These are phyloP conservation scores for Scopus umbretta DNA, from an alignment of 2,113 vertebrate genomes.

Conservation along the genomic window DNA sequence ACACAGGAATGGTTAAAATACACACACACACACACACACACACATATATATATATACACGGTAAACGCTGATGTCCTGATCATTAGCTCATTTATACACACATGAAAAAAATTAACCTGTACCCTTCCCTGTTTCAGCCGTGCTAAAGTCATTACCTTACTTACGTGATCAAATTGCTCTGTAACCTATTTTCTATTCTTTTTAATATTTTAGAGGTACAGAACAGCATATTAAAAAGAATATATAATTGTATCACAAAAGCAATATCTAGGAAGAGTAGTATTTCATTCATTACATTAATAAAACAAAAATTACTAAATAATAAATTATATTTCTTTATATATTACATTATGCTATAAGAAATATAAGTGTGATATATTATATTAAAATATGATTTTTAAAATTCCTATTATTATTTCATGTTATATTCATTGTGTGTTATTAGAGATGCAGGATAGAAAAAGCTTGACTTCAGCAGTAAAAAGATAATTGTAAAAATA, in stretches of 20 bases:
- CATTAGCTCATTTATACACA: neutral
- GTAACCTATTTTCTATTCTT: neutral
- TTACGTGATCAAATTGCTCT: neutral
- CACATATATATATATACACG: rapidly evolving
- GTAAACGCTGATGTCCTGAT: rapidly evolving
- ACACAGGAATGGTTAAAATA: neutral
- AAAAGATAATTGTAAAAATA: neutral
- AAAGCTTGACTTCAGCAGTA: neutral
- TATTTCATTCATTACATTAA: neutral
- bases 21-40: no score
- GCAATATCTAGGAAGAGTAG: neutral
- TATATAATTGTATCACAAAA: neutral
- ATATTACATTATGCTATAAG: neutral
- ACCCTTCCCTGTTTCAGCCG: neutral
- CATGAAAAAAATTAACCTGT: neutral
- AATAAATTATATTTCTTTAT: neutral
- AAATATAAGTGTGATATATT: neutral
- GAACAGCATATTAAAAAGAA: neutral
- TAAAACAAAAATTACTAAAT: neutral
- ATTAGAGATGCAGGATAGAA: neutral
- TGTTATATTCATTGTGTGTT: neutral
- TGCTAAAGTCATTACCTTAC: neutral
- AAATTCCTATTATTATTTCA: neutral
- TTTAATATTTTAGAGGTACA: neutral
- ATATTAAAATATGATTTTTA: neutral